A percentile compares a stretch with the other conserved stretches of the same genome.
phyloP scores from a whole-genome alignment of 1,140 invertebrate species.

The Varroa destructor region DNA sequence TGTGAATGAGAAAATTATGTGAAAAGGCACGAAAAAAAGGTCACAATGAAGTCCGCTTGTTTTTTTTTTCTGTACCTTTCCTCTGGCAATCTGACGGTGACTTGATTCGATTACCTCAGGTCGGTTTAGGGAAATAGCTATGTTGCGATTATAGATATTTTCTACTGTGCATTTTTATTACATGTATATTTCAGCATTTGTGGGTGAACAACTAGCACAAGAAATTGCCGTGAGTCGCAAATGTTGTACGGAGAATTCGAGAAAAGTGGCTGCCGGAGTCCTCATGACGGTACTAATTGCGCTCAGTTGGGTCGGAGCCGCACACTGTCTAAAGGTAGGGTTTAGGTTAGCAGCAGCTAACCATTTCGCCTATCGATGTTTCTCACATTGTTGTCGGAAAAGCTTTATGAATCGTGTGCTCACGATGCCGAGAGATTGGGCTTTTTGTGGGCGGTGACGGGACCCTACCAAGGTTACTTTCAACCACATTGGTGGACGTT shows the following conservation, averaged over 20 bases:
- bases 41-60: too few relatives aligned
- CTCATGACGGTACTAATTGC: slow-evolving; percentile 68
- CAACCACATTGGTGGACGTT: too few relatives aligned
- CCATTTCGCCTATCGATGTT: slow-evolving; percentile 26
- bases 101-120: too few relatives aligned
- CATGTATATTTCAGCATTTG: slow-evolving; percentile 8
- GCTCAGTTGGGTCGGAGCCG: slow-evolving; percentile 72
- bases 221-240: slow-evolving; percentile 29
- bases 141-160: too few relatives aligned
- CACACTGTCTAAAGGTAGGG: slow-evolving; percentile 71
- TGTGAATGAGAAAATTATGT: too few relatives aligned
- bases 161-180: too few relatives aligned
- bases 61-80: too few relatives aligned
- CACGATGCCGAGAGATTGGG: neutral
- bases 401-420: neutral
- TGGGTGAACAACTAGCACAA: slow-evolving; percentile 17
- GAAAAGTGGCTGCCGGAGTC: slow-evolving; percentile 67
- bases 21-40: too few relatives aligned
- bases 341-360: slow-evolving; percentile 45
- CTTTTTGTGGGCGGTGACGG: neutral
- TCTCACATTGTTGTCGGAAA: neutral
- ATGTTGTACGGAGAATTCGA: slow-evolving; percentile 33
- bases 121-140: too few relatives aligned
- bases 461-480: too few relatives aligned
- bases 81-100: too few relatives aligned